Evolutionary conservation across 1,140 invertebrate genomes (phyloP).

Genomic region (Matsumurasca onukii): DNA sequence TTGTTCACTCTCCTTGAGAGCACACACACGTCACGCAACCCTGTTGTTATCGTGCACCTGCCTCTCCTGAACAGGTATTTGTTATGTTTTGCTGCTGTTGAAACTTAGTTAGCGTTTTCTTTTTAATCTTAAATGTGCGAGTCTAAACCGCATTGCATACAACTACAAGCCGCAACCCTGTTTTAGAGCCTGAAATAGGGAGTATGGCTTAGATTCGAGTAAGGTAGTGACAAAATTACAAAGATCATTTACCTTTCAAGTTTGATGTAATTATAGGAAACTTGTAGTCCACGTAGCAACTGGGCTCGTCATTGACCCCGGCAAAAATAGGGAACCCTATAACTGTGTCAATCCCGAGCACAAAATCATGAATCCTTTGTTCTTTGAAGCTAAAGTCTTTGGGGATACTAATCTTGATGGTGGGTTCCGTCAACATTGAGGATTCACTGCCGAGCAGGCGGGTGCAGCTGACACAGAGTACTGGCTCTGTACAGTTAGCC

Average conservation of each 20-base stretch:
- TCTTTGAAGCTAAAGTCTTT: constrained; percentile 7
- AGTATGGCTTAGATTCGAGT: too few relatives aligned
- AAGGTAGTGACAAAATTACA: too few relatives aligned
- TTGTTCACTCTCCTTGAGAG: too few relatives aligned
- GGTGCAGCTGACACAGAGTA: neutral
- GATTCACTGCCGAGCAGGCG: neutral
- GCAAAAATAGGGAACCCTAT: neutral
- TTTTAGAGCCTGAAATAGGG: too few relatives aligned
- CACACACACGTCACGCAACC: too few relatives aligned
- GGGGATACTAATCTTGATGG: neutral
- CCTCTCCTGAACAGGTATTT: too few relatives aligned
- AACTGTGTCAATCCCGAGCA: constrained; percentile 12
- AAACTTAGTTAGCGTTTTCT: too few relatives aligned
- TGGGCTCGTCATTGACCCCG: neutral
- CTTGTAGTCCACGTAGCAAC: constrained; percentile 20
- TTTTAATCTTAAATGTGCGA: too few relatives aligned
- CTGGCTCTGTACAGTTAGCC: neutral
- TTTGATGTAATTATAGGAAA: neutral
- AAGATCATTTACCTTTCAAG: constrained; percentile 3
- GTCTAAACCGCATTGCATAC: too few relatives aligned
- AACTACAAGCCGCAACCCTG: too few relatives aligned
- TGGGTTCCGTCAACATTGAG: neutral
- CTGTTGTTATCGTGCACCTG: too few relatives aligned
- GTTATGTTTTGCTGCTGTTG: too few relatives aligned
- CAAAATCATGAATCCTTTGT: constrained; percentile 13